Base-by-base conservation (phyloP, 2,797 vertebrate species). In the Cynopterus sphinx region DNA sequence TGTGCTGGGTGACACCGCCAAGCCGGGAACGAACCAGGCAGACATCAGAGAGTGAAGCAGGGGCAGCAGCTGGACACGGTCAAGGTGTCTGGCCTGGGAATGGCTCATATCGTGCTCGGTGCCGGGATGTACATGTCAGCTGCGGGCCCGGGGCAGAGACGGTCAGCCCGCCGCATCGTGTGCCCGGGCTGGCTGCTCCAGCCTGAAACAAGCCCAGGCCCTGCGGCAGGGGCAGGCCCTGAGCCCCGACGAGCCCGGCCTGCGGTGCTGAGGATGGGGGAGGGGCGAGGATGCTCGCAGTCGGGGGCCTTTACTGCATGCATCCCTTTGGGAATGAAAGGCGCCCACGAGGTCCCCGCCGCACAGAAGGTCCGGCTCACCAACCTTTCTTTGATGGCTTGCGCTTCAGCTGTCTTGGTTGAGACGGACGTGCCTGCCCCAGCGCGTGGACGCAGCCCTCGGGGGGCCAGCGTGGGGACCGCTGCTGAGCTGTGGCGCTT, bases 31-130 rank as follows among this genome's bases (percentile, higher is more conserved):
- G 46, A 59, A 3, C n/a, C 5, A 7, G 51, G 31, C 2, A 2
- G 82, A 9, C 11, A 2, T 46, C 0, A 2, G 61, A n/a, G 7
- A 0, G 0, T 2, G 9, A 6, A 33, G 9, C 15, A 11, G 41
- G 31, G 7, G 41, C 8, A 13, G 33, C 33, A 4, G 9, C 19
- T 0, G 0, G 4, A 4, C n/a, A 13, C 28, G 19, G 7, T 16
- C 79, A 70, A 82, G 31, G 0, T 53, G 19, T 33, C 39, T 12
- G 5, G 51, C 16, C 51, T 36, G 57, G n/a, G 19, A 36, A 33
- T 12, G 0, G 59, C 75, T 86, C 71, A n/a, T 33, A 70, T 2
- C 24, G 0, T 11, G 22, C 12, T 7, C n/a, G 43, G 59, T 39
- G 28, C n/a, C 7, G 57, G 46, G 41, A 9, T 33, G 0, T 10